These are phyloP conservation scores for Hylyphantes graminicola DNA, from an alignment of 1,140 invertebrate genomes.

Conservation along the genomic window DNA sequence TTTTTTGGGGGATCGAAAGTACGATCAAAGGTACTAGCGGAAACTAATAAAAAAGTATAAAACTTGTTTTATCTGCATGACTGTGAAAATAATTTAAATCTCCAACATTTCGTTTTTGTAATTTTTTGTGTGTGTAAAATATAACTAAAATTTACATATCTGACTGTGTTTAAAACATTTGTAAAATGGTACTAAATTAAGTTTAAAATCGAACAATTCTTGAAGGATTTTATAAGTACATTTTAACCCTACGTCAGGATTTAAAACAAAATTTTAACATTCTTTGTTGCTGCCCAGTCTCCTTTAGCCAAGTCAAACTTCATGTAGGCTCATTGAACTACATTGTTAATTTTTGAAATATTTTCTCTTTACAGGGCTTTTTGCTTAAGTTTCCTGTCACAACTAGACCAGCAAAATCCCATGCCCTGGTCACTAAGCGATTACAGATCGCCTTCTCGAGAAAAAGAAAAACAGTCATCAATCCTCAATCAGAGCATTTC, in stretches of 20 bases:
- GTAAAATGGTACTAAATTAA: too few species aligned
- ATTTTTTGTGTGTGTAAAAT: neutral
- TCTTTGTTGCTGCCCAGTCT: neutral
- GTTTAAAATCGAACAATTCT: too few species aligned
- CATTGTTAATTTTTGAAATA: neutral
- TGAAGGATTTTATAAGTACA: too few species aligned
- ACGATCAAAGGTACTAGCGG: too few species aligned
- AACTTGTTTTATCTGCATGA: too few species aligned
- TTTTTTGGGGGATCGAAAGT: too few species aligned
- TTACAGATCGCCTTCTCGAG: slow-evolving; percentile 72
- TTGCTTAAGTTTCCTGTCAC: slow-evolving; percentile 94
- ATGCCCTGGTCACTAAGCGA: slow-evolving; percentile 76
- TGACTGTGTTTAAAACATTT: neutral
- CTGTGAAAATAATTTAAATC: too few species aligned
- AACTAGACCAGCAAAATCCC: slow-evolving; percentile 88
- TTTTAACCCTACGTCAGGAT: too few species aligned
- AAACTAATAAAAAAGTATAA: too few species aligned
- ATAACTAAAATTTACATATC: neutral
- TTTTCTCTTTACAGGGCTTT: slow-evolving; percentile 74
- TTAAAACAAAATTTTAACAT: neutral
- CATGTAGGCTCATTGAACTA: neutral
- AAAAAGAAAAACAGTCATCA: slow-evolving; percentile 67
- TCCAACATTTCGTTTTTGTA: neutral
- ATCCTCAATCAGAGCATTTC: slow-evolving; percentile 79
- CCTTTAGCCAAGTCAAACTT: too few species aligned